Evolutionary conservation across 2,797 vertebrate genomes (phyloP).

Genomic region (Premnoplex brunnescens): DNA sequence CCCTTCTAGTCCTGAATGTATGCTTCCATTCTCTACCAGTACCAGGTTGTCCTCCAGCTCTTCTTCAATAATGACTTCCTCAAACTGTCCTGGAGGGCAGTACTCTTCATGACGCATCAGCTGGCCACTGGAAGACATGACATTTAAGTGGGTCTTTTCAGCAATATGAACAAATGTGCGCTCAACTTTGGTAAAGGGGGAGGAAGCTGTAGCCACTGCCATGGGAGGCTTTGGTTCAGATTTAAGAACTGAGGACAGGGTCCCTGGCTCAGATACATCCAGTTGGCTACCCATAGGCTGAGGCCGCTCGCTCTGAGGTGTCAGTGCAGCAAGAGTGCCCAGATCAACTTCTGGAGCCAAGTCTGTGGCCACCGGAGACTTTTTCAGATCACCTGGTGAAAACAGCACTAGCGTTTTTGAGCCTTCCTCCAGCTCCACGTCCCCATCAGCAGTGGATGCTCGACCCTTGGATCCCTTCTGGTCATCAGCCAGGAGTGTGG

Average conservation of each 20-base stretch:
- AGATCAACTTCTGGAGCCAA: slow-evolving; percentile 83
- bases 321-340: slow-evolving; percentile 82
- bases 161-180: slow-evolving; percentile 96
- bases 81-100: slow-evolving; percentile 68
- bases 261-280: slow-evolving; percentile 86
- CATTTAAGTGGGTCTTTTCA: slow-evolving; percentile 93
- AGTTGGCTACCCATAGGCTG: slow-evolving; percentile 82
- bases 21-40: slow-evolving; percentile 66
- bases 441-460: slow-evolving; percentile 86
- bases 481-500: slow-evolving; percentile 92
- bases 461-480: slow-evolving; percentile 85
- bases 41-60: slow-evolving; percentile 56
- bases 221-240: slow-evolving; percentile 84
- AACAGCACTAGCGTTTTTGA: slow-evolving; percentile 96
- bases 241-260: slow-evolving; percentile 87
- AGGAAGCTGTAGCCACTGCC: slow-evolving; percentile 83
- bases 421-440: slow-evolving; percentile 93
- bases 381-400: slow-evolving; percentile 93
- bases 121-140: slow-evolving; percentile 89
- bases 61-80: slow-evolving; percentile 73
- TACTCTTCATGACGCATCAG: slow-evolving; percentile 77
- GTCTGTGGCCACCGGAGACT: slow-evolving; percentile 85
- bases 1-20: slow-evolving; percentile 61
- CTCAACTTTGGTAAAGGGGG: slow-evolving; percentile 95
- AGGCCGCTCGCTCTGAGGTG: slow-evolving; percentile 83